These are phyloP conservation scores for Chrysopa pallens DNA, from an alignment of 1,140 invertebrate species.

Conservation along the genomic window DNA sequence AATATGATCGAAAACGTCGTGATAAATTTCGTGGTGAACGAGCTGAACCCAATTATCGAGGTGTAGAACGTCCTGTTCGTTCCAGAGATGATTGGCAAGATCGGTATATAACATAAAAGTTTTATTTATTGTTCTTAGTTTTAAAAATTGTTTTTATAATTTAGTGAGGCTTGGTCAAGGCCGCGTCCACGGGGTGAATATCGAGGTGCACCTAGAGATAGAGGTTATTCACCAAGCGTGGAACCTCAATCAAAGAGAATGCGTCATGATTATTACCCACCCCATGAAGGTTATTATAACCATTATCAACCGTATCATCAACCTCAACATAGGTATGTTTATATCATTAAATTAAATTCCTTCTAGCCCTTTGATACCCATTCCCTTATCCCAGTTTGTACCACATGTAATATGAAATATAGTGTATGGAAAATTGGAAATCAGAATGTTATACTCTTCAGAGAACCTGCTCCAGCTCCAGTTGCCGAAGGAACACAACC, in stretches of 20 bases:
- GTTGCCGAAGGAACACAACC: constrained; percentile 54
- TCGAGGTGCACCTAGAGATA: constrained; percentile 25
- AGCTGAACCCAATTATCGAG: constrained; percentile 56
- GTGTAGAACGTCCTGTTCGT: constrained; percentile 51
- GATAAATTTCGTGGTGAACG: constrained; percentile 82
- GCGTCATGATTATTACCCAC: constrained; percentile 42
- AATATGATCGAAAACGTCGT: constrained; percentile 71
- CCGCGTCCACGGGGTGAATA: constrained; percentile 42
- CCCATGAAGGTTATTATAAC: constrained; percentile 32
- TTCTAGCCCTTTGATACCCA: constrained; percentile 14
- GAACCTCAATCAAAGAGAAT: constrained; percentile 69
- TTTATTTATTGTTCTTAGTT: background rate
- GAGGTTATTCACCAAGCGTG: constrained; percentile 61
- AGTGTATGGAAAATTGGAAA: background rate
- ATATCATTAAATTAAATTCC: constrained; percentile 20
- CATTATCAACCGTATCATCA: constrained; percentile 30
- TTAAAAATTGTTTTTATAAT: constrained; percentile 11
- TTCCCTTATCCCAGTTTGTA: constrained; percentile 6
- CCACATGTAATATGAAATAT: too few relatives aligned
- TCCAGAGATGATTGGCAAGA: constrained; percentile 59
- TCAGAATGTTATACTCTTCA: background rate
- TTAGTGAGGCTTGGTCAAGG: constrained; percentile 38
- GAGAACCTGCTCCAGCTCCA: constrained; percentile 6
- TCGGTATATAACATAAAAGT: constrained; percentile 23
- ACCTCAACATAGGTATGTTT: constrained; percentile 18